Conservation (phyloP, 2,888 invertebrate species). For the Amiota minor region DNA sequence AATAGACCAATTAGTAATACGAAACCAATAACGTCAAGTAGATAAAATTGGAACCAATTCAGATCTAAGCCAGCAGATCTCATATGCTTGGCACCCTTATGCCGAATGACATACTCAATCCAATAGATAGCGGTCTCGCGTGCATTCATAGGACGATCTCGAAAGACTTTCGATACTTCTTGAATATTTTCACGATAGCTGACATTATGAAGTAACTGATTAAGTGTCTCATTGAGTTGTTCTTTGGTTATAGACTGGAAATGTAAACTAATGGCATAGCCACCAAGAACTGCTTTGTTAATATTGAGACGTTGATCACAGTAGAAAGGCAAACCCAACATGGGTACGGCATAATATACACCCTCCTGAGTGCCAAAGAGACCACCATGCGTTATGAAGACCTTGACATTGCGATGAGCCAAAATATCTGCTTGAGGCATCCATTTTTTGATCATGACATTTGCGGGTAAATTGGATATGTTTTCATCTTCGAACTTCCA, state of each 20-base stretch:
- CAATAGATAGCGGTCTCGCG: constrained; percentile 71
- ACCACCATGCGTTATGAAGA: constrained; percentile 74
- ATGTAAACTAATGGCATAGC: constrained; percentile 69
- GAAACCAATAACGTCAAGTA: constrained; percentile 61
- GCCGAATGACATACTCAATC: constrained; percentile 71
- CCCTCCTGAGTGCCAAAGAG: constrained; percentile 74
- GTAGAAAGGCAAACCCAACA: constrained; percentile 74
- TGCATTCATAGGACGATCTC: constrained; percentile 64
- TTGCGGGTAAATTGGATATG: constrained; percentile 68
- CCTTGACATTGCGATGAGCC: constrained; percentile 73
- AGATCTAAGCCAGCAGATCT: constrained; percentile 63
- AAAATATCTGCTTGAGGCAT: constrained; percentile 75
- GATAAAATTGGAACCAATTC: constrained; percentile 68
- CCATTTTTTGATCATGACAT: constrained; percentile 75
- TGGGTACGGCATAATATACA: constrained; percentile 72
- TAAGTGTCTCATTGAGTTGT: constrained; percentile 60
- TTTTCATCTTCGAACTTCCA: constrained; percentile 75
- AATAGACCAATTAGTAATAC: neutral
- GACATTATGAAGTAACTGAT: constrained; percentile 70
- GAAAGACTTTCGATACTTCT: constrained; percentile 66
- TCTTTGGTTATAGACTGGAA: constrained; percentile 67
- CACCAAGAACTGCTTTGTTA: constrained; percentile 67
- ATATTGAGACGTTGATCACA: constrained; percentile 73
- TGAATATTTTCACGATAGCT: constrained; percentile 68
- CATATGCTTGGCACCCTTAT: constrained; percentile 70